Base-by-base conservation (phyloP, 2,113 vertebrate genomes). In the Chascanopsetta lugubris region DNA sequence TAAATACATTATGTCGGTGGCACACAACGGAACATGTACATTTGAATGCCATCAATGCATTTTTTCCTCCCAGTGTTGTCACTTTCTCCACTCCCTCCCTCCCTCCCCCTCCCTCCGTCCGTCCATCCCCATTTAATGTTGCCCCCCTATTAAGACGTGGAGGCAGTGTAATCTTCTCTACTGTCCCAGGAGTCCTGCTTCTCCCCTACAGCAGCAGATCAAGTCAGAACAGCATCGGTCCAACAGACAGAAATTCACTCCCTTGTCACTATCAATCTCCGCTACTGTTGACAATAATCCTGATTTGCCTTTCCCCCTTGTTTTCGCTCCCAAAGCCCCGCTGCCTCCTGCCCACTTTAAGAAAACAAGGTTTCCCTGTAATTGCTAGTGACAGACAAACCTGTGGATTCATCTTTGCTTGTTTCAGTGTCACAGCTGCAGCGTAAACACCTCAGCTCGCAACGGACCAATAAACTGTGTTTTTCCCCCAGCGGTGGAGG, bases 231-330 rank as follows among this genome's bases (percentile, higher is more conserved):
- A 59, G 62, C 62, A 62, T 53, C 72, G 77, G 78, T 46, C 80
- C 67, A 80, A 82, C 84, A 79, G 85, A 86, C 84, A 90, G 89
- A 83, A 88, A 90, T 88, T 82, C 78, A 77, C 83, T 89, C 79
- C 86, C 87, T 77, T 87, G 86, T 89, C 85, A 49, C 85, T 77
- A 88, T 91, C 85, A 83, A 80, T 90, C 88, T 87, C 75, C 40
- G 54, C 69, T 5, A 30, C 64, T 72, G 85, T 79, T 89, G 86
- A 92, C 89, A 88, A 85, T 86, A 86, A 87, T 86, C 83, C 85
- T 83, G 86, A 90, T 88, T 85, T 89, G 82, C 77, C 82, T 87
- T 85, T 81, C 72, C 61, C 78, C 77, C 83, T 83, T 75, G 67
- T 82, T 85, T 78, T 77, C 74, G 61, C 76, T 85, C 77, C 77